These are phyloP conservation scores for Rhipidura dahli DNA, from an alignment of 2,113 vertebrate species.

Conservation along the genomic window DNA sequence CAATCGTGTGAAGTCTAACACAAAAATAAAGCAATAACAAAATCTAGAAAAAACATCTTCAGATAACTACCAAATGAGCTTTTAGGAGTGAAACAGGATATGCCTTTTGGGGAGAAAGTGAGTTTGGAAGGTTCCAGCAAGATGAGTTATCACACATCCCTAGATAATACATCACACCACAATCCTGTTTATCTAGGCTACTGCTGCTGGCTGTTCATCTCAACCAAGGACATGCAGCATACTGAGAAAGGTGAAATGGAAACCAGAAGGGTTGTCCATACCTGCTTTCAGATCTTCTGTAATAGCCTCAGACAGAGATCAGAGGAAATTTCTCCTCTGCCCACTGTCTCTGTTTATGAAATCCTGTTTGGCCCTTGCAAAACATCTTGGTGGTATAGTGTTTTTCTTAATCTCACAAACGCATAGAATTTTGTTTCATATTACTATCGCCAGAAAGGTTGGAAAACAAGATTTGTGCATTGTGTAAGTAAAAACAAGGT, in stretches of 20 bases:
- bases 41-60: neutral
- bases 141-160: neutral
- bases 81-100: neutral
- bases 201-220: neutral
- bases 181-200: neutral
- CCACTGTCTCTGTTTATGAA: neutral
- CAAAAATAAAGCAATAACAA: neutral
- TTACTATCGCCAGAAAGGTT: neutral
- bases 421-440: neutral
- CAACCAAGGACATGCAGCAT: neutral
- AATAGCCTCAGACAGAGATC: neutral
- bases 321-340: neutral
- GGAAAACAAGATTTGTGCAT: neutral
- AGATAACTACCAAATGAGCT: neutral
- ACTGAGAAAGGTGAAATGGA: neutral
- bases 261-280: neutral
- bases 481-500: neutral
- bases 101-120: neutral
- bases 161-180: neutral
- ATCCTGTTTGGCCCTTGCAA: neutral
- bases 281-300: neutral
- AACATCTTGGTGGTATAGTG: neutral
- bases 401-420: neutral
- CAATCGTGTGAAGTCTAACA: neutral
- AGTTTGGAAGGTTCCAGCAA: neutral